Base-by-base conservation (phyloP, 2,888 invertebrate genomes). In the Drosophila limbata region DNA sequence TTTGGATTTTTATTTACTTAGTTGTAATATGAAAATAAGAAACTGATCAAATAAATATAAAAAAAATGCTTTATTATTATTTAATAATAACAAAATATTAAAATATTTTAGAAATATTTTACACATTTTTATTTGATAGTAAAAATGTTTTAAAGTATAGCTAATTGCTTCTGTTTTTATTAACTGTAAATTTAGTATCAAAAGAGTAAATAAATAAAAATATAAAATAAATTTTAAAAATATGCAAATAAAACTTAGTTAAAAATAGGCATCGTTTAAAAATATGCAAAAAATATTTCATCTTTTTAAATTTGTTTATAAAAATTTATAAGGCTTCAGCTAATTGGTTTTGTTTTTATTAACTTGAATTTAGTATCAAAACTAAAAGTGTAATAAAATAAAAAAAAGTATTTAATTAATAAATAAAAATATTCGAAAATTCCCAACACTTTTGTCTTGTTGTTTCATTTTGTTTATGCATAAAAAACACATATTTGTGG, bases 71-170 rank as follows among this genome's bases (percentile, higher is more conserved):
- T n/a, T n/a, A n/a, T n/a, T n/a, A n/a, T n/a, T n/a, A n/a, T n/a
- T n/a, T n/a, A n/a, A n/a, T n/a, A n/a, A n/a, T n/a, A n/a, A n/a
- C 21, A 25, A 25, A 25, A 25, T 5, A 25, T 25, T 25, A 0
- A 4, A 25, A 25, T n/a, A n/a, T n/a, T n/a, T n/a, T n/a, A n/a
- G n/a, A n/a, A n/a, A n/a, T n/a, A n/a, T 4, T 21, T 4, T 21
- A 21, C 4, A 21, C 4, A 21, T 21, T 4, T 21, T 4, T 21
- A 4, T 21, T 21, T 21, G 21, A 4, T 11, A 69, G 75, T 62
- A 57, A 74, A 53, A n/a, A 19, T 60, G 25, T 10, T 1, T n/a
- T 8, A n/a, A 47, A 55, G 35, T 13, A 48, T 37, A 40, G 21
- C n/a, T 13, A 61, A 61, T 5, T 17, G 9, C 15, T 21, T 50